These are phyloP conservation scores for Hyaena hyaena DNA, from an alignment of 2,113 vertebrate species.

Conservation along the genomic window DNA sequence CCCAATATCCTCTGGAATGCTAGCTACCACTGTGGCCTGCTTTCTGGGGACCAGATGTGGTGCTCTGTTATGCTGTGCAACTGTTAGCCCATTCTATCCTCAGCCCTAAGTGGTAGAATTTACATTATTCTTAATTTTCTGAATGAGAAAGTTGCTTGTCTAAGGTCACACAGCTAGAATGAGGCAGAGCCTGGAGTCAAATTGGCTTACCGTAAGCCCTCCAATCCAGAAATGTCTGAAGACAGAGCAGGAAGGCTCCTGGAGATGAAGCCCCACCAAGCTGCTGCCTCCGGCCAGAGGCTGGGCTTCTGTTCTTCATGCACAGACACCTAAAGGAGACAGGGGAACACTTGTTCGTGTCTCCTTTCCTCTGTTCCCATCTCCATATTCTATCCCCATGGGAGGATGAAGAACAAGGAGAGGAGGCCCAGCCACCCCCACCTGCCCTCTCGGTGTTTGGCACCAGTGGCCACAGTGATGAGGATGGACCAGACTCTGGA, in stretches of 20 bases:
- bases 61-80: not conserved
- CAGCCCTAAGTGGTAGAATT: not conserved
- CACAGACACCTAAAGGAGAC: not conserved
- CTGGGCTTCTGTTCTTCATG: not conserved
- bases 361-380: not conserved
- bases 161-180: not conserved
- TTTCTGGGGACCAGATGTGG: rapidly evolving
- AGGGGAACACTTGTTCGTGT: not conserved
- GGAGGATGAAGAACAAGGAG: not conserved
- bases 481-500: too few species aligned
- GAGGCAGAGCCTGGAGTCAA: not conserved
- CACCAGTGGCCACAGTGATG: not conserved
- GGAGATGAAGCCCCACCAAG: not conserved
- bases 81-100: not conserved
- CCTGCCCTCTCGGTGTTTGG: not conserved
- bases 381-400: not conserved
- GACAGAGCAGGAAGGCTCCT: not conserved
- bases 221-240: not conserved
- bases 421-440: not conserved
- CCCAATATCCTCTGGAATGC: not conserved
- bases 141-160: not conserved
- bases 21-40: not conserved
- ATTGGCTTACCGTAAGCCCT: not conserved
- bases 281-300: not conserved
- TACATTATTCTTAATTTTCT: not conserved